These are phyloP conservation scores for Neolamprologus cancellatus DNA, from an alignment of 2,113 vertebrate genomes.

Conservation along the genomic window DNA sequence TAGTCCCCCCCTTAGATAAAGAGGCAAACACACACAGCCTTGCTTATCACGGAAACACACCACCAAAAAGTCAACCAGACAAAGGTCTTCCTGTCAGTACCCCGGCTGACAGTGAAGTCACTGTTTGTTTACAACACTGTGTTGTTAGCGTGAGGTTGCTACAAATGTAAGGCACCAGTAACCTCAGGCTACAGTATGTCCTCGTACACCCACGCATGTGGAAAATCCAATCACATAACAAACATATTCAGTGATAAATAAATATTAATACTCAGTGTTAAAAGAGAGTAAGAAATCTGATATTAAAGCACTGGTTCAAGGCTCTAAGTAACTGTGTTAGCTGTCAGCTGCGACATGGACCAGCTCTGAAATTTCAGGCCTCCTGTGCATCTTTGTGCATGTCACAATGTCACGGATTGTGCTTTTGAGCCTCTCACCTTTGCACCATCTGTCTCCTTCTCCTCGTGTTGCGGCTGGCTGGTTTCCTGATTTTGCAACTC, in stretches of 20 bases:
- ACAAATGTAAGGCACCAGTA: neutral
- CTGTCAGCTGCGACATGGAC: neutral
- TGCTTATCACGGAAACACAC: conserved; percentile 29
- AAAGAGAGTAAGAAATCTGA: neutral
- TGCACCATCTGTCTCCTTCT: conserved; percentile 74
- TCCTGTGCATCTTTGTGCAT: neutral
- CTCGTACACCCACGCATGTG: neutral
- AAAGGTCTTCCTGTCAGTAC: conserved; percentile 29
- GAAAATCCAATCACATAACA: neutral
- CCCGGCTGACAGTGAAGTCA: conserved; percentile 37
- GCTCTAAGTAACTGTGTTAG: neutral
- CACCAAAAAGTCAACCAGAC: conserved; percentile 51
- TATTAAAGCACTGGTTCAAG: neutral
- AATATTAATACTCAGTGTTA: neutral
- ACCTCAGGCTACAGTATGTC: neutral
- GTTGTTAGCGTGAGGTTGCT: neutral
- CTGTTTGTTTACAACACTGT: conserved; percentile 17
- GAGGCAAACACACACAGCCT: neutral
- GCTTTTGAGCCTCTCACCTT: conserved; percentile 64
- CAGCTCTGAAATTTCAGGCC: neutral
- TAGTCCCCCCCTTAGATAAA: neutral
- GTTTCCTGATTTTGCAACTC: conserved; percentile 65
- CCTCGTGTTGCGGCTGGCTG: conserved; percentile 67
- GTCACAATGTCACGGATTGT: neutral
- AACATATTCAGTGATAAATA: neutral